Conservation (phyloP, 2,888 invertebrate species). For the Ormyrus pomaceus region DNA sequence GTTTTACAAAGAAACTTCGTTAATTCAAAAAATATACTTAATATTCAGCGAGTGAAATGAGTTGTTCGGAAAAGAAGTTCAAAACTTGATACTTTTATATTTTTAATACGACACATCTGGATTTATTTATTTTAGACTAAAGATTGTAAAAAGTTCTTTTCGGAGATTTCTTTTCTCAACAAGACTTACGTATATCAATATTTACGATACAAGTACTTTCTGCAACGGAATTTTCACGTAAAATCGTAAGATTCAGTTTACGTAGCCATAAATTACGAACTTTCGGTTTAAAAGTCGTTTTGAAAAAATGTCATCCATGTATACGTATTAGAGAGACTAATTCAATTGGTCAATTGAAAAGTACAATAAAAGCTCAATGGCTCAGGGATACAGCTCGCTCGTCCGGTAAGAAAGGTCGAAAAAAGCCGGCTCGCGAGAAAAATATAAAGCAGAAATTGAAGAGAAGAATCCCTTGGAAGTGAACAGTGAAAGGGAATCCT, state of each 20-base stretch:
- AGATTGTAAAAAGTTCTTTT: neutral
- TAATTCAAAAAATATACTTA: constrained; percentile 3
- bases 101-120: constrained; percentile 12
- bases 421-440: neutral
- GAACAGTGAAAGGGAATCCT: constrained; percentile 6
- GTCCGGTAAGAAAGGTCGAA: constrained; percentile 1
- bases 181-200: neutral
- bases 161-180: neutral
- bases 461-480: constrained; percentile 1
- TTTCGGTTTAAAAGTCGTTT: neutral
- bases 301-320: neutral
- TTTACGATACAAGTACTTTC: neutral
- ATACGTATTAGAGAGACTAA: neutral
- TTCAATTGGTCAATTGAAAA: constrained; percentile 2
- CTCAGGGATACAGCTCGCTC: neutral
- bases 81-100: constrained; percentile 11
- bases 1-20: neutral
- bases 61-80: neutral
- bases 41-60: neutral
- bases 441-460: constrained; percentile 24
- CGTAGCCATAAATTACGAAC: neutral
- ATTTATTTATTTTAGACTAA: constrained; percentile 1
- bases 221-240: neutral
- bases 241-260: neutral
- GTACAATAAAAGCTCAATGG: neutral